Conservation (phyloP, 2,113 vertebrate genomes). For the Cyprinodon brontotheroides region DNA sequence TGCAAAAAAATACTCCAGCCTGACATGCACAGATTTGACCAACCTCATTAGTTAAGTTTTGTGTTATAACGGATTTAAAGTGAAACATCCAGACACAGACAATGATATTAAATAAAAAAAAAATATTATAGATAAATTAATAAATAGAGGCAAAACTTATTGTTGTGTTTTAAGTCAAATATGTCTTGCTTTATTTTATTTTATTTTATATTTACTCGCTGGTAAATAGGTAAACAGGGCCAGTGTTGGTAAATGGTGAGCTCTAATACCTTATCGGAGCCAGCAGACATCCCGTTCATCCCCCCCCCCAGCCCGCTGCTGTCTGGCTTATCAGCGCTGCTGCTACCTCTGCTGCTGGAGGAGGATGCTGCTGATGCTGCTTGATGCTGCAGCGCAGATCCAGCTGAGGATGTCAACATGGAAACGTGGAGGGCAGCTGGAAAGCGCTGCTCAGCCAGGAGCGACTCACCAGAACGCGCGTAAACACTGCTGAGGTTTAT, state of each 20-base stretch:
- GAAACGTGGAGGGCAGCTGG: constrained; percentile 25
- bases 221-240: constrained; percentile 2
- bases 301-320: constrained; percentile 45
- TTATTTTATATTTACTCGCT: neutral
- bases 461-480: neutral
- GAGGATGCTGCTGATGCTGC: constrained; percentile 41
- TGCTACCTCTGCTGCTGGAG: constrained; percentile 28
- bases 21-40: too few relatives aligned
- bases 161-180: neutral
- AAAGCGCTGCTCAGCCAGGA: constrained; percentile 11
- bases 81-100: neutral
- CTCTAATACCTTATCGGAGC: constrained; percentile 21
- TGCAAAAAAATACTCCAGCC: neutral
- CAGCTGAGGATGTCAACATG: constrained; percentile 48
- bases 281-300: constrained; percentile 40
- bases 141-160: neutral
- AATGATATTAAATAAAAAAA: neutral
- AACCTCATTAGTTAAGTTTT: neutral
- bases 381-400: constrained; percentile 53
- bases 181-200: neutral
- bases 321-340: constrained; percentile 42
- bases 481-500: neutral
- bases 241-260: constrained; percentile 18
- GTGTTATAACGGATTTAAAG: neutral
- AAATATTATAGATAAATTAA: neutral